These are phyloP conservation scores for Copsychus sechellarum DNA, from an alignment of 2,113 vertebrate species.

Conservation along the genomic window DNA sequence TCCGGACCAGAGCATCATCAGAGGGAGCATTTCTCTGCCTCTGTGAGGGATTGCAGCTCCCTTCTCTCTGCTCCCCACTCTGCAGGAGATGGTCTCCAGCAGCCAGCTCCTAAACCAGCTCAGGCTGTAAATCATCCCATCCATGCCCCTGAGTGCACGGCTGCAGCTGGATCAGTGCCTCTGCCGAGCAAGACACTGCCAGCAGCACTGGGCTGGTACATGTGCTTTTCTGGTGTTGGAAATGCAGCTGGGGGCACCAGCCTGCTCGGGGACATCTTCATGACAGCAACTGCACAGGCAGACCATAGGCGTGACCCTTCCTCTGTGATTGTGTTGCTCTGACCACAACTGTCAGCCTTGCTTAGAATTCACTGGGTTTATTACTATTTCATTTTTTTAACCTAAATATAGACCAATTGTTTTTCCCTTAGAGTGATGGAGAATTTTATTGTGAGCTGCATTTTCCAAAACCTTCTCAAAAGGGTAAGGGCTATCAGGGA, in stretches of 20 bases:
- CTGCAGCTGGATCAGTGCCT: not conserved
- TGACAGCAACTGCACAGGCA: not conserved
- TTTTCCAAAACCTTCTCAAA: not conserved
- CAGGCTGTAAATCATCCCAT: not conserved
- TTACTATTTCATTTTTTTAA: not conserved
- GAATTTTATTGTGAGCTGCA: not conserved
- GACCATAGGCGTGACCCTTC: not conserved
- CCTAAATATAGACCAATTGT: conserved; percentile 7
- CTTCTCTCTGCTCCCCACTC: not conserved
- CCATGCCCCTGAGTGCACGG: accelerated
- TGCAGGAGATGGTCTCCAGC: not conserved
- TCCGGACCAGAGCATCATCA: not conserved
- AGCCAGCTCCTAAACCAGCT: not conserved
- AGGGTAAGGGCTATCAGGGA: not conserved
- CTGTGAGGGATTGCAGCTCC: accelerated
- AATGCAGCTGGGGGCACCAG: not conserved
- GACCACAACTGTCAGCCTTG: not conserved
- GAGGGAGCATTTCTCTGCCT: not conserved
- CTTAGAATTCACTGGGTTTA: not conserved
- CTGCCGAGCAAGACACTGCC: not conserved
- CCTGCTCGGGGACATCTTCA: not conserved
- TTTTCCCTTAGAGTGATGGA: not conserved
- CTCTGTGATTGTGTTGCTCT: not conserved
- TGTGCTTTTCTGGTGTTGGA: not conserved
- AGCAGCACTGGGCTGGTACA: not conserved